A percentile compares a stretch with the other conserved stretches of the same genome.
Evolutionary conservation across 2,113 vertebrate genomes (phyloP).

Genomic region (Reinhardtius hippoglossoides): DNA sequence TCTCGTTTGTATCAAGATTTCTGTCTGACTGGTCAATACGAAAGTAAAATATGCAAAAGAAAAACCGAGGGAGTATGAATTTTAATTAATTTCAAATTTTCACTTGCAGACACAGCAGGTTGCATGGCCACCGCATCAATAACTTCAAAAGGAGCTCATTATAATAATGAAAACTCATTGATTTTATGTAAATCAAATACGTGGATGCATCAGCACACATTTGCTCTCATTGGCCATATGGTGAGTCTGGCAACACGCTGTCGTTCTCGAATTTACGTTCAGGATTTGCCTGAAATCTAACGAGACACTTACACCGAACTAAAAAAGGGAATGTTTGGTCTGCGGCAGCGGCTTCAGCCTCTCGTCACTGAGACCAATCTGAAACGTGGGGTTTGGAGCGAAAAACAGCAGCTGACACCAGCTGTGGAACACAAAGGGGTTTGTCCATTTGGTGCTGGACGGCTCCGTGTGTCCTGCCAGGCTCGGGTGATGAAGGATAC

Average conservation of each 20-base stretch:
- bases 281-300: not conserved
- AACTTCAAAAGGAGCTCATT: conserved; percentile 25
- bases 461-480: conserved; percentile 21
- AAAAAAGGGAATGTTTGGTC: conserved; percentile 26
- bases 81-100: not conserved
- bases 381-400: conserved; percentile 24
- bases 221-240: conserved; percentile 6
- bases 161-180: conserved; percentile 36
- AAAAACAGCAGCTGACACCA: conserved; percentile 65
- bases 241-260: not conserved
- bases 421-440: conserved; percentile 66
- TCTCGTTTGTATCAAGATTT: not conserved
- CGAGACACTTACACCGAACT: not conserved
- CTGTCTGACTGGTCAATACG: conserved; percentile 2
- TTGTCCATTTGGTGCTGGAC: conserved; percentile 36
- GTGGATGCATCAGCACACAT: not conserved
- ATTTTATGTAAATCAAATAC: conserved; percentile 51
- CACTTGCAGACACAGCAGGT: not conserved
- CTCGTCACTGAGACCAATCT: conserved; percentile 26
- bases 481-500: not conserved
- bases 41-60: conserved; percentile 29
- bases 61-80: conserved; percentile 6
- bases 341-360: not conserved
- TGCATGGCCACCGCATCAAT: conserved; percentile 31
- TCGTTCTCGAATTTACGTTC: not conserved